A percentile compares a stretch with the other conserved stretches of the same genome.
phyloP scores from a whole-genome alignment of 2,888 invertebrate species.

The Drosophila buzzatii region DNA sequence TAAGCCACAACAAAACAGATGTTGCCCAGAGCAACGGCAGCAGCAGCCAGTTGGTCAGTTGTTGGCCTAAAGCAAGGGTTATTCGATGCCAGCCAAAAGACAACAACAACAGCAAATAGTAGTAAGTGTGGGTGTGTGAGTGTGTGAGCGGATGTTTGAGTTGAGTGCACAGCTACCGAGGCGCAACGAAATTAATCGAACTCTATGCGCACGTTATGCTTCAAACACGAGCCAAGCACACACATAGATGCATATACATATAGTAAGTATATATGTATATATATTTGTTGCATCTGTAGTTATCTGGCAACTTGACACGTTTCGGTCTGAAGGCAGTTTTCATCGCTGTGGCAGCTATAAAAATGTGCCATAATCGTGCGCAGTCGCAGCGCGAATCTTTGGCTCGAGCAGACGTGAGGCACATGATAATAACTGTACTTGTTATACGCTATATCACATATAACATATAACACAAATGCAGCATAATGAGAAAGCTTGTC shows the following conservation, averaged over 20 bases:
- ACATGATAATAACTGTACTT: slow-evolving; percentile 71
- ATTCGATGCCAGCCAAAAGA: slow-evolving; percentile 43
- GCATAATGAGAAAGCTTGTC: slow-evolving; percentile 69
- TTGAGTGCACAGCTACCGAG: slow-evolving; percentile 80
- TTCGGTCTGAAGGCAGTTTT: slow-evolving; percentile 61
- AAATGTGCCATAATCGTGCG: slow-evolving; percentile 79
- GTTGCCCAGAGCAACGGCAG: slow-evolving; percentile 38
- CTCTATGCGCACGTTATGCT: slow-evolving; percentile 69
- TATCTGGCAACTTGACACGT: slow-evolving; percentile 78
- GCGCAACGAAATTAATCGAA: slow-evolving; percentile 79
- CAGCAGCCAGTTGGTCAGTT: slow-evolving; percentile 60
- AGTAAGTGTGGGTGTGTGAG: slow-evolving; percentile 32
- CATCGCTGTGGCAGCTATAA: slow-evolving; percentile 49
- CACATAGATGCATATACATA: background rate
- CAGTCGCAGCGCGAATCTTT: slow-evolving; percentile 75
- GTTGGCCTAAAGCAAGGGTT: slow-evolving; percentile 56
- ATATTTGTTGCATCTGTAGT: slow-evolving; percentile 31
- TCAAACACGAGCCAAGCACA: slow-evolving; percentile 52
- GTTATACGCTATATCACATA: slow-evolving; percentile 50
- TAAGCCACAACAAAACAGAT: slow-evolving; percentile 52
- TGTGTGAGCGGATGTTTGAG: slow-evolving; percentile 71
- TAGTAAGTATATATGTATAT: background rate
- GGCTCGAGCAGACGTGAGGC: slow-evolving; percentile 67
- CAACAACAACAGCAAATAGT: slow-evolving; percentile 16
- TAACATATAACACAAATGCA: slow-evolving; percentile 34